Evolutionary conservation across 1,140 invertebrate species (phyloP), one percentile per base, ranked within the genome.

Genomic region (Elymnias hypermnestra): DNA sequence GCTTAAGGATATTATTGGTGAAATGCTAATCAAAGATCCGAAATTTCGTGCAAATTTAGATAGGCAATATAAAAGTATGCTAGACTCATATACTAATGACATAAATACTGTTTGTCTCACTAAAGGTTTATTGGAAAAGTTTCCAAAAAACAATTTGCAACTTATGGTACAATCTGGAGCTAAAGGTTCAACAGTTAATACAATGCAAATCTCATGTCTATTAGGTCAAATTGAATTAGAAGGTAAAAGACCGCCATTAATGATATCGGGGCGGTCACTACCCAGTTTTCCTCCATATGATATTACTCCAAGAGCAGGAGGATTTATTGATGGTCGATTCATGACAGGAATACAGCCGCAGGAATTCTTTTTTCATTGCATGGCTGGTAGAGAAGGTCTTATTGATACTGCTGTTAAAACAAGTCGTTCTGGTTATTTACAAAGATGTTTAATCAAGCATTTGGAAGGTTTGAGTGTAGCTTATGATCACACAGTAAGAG

Each of bases 311-410:
- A 88, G 95, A 70, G 95, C 98, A 15, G 98, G 98, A 25, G 98
- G 98, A 8, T 99, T 98, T 74, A 95, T 99, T 22, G 94, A 95
- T 62, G 94, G 96, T 2, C 88, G 98, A 17, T 99, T 99, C 68
- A 93, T 99, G 89, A 99, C 97, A 0, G 98, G 98, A 40, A 97
- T 99, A 53, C 91, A 95, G 67, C 97, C 97, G 0, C 97, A 98
- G 85, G 98, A 99, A 74, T 99, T 98, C 72, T 99, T 99, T 86
- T 99, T 98, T 83, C 98, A 99, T 90, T 99, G 98, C 75, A 99
- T 99, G 98, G 98, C 98, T 38, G 98, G 98, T 51, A 90, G 98
- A 84, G 98, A 99, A 90, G 93, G 93, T 87, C 87, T 95, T 1
- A 94, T 95, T 63, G 93, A 95, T 90, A 95, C 93, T 5, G 93